These are phyloP conservation scores for Caradrina kadenii DNA, from an alignment of 2,888 invertebrate species.

Conservation along the genomic window DNA sequence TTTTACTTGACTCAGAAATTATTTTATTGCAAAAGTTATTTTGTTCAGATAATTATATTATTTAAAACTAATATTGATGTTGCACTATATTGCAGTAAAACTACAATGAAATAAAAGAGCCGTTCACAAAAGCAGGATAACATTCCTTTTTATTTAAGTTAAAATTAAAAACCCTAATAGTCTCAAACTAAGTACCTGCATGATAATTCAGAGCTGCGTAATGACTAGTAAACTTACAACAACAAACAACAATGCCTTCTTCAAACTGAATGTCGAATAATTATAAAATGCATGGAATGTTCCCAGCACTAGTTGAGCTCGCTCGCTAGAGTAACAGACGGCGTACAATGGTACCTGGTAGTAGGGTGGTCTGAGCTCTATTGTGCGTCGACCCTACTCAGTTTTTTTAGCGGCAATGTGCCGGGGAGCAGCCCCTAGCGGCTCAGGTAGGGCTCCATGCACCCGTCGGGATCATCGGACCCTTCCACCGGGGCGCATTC, in stretches of 20 bases:
- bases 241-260: slow-evolving; percentile 23
- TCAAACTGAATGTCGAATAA: slow-evolving; percentile 15
- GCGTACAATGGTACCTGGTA: slow-evolving; percentile 69
- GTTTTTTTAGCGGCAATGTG: slow-evolving; percentile 86
- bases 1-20: slow-evolving; percentile 4
- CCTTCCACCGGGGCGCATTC: slow-evolving; percentile 73
- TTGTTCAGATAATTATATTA: not conserved
- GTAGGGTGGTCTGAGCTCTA: slow-evolving; percentile 73
- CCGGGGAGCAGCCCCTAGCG: slow-evolving; percentile 81
- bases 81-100: not conserved
- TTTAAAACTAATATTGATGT: not conserved
- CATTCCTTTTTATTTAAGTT: not conserved
- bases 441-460: slow-evolving; percentile 84
- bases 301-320: slow-evolving; percentile 35
- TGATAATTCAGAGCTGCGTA: slow-evolving; percentile 3
- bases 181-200: slow-evolving; percentile 5
- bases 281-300: slow-evolving; percentile 51
- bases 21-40: not conserved
- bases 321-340: slow-evolving; percentile 66
- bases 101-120: not conserved
- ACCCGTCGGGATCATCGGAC: slow-evolving; percentile 77
- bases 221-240: slow-evolving; percentile 5
- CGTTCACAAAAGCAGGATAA: not conserved
- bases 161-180: not conserved
- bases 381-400: slow-evolving; percentile 86